phyloP scores from a whole-genome alignment of 2,888 invertebrate genomes.

The Quadroppia sp. region DNA sequence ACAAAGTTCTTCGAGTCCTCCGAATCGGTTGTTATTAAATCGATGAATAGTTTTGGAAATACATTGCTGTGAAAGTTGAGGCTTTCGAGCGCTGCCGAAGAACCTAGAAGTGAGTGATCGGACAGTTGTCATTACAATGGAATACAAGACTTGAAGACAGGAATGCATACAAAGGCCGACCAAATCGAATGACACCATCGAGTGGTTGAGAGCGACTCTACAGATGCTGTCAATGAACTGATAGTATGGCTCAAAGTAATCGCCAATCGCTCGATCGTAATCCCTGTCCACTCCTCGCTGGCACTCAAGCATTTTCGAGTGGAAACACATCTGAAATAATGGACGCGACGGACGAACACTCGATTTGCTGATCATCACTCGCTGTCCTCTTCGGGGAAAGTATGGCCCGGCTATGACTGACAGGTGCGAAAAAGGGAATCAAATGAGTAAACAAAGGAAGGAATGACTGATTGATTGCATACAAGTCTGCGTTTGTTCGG shows the following conservation, averaged over 20 bases:
- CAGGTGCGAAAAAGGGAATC: not conserved
- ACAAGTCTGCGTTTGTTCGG: slow-evolving; percentile 60
- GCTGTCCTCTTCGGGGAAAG: slow-evolving; percentile 67
- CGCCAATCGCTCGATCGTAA: slow-evolving; percentile 69
- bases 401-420: slow-evolving; percentile 68
- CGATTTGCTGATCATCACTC: slow-evolving; percentile 59
- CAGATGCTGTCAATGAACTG: slow-evolving; percentile 80
- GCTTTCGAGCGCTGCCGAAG: slow-evolving; percentile 83
- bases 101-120: slow-evolving; percentile 51
- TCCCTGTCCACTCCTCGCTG: slow-evolving; percentile 64
- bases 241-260: slow-evolving; percentile 82
- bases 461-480: slow-evolving; percentile 18
- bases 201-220: slow-evolving; percentile 80
- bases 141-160: slow-evolving; percentile 26
- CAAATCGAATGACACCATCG: slow-evolving; percentile 76
- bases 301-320: slow-evolving; percentile 56
- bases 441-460: slow-evolving; percentile 5
- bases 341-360: slow-evolving; percentile 70
- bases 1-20: slow-evolving; percentile 32
- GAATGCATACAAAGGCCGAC: slow-evolving; percentile 66
- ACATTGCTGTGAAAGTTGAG: slow-evolving; percentile 79
- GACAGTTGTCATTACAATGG: not conserved
- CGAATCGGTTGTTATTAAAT: slow-evolving; percentile 70
- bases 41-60: slow-evolving; percentile 88
- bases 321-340: slow-evolving; percentile 79